These are phyloP conservation scores for Balearica regulorum DNA, from an alignment of 2,797 vertebrate species.

Conservation along the genomic window DNA sequence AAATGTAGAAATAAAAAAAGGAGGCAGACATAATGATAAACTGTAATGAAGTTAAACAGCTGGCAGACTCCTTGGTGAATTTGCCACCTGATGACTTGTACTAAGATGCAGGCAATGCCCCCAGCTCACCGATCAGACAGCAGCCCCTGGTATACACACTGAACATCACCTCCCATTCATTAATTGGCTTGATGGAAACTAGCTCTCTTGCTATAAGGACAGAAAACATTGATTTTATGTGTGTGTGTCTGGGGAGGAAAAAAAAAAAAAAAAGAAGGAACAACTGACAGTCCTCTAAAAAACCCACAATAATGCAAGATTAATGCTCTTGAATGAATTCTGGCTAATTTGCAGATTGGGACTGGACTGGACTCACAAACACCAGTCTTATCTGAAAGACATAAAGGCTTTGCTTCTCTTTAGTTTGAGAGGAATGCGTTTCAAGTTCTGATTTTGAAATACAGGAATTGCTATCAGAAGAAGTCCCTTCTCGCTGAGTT, in stretches of 20 bases:
- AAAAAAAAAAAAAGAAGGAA: background rate
- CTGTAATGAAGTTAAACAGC: slow-evolving; percentile 75
- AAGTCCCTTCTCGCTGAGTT: background rate
- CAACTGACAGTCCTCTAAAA: background rate
- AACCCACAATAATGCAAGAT: background rate
- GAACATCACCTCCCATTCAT: slow-evolving; percentile 40
- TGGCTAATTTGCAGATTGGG: background rate
- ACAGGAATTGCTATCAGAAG: background rate
- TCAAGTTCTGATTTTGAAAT: background rate
- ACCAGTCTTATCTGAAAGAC: background rate
- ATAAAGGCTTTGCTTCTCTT: background rate
- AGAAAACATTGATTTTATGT: background rate
- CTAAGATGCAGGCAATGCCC: slow-evolving; percentile 72
- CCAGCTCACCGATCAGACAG: slow-evolving; percentile 68
- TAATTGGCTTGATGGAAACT: slow-evolving; percentile 58
- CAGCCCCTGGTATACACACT: slow-evolving; percentile 44
- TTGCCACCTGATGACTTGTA: slow-evolving; percentile 76
- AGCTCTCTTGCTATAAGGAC: background rate
- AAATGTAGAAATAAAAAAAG: slow-evolving; percentile 66
- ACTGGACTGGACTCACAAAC: background rate
- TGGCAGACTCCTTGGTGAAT: slow-evolving; percentile 78
- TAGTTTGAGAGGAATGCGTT: background rate
- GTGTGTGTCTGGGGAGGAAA: background rate
- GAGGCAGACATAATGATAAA: slow-evolving; percentile 73
- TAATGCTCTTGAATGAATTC: background rate